Conservation (phyloP, 2,797 vertebrate genomes). For the Enteromius anoplus region DNA sequence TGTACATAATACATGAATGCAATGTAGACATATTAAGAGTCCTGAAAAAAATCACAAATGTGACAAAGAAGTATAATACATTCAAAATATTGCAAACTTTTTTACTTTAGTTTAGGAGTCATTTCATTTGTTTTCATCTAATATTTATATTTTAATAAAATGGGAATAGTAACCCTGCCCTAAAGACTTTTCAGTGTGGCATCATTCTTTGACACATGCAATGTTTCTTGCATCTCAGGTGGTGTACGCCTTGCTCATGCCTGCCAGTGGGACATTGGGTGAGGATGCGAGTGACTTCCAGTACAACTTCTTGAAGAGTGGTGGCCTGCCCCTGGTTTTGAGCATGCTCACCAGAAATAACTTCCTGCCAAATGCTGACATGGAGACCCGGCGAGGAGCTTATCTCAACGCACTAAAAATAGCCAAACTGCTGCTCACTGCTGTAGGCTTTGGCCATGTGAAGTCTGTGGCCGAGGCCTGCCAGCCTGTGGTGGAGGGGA, state of each 20-base stretch:
- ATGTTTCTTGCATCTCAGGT: slow-evolving; percentile 77
- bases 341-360: slow-evolving; percentile 99
- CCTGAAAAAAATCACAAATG: too few species aligned
- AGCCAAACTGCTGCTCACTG: slow-evolving; percentile 94
- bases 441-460: slow-evolving; percentile 96
- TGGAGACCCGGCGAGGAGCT: slow-evolving; percentile 96
- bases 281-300: slow-evolving; percentile 99
- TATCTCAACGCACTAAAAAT: slow-evolving; percentile 98
- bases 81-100: neutral
- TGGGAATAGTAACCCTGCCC: neutral
- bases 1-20: too few species aligned
- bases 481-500: slow-evolving; percentile 92
- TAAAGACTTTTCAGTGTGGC: too few species aligned
- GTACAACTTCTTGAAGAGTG: slow-evolving; percentile 97
- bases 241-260: slow-evolving; percentile 99
- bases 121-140: neutral
- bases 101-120: neutral
- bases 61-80: too few species aligned
- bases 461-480: slow-evolving; percentile 98
- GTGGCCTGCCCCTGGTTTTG: slow-evolving; percentile 93
- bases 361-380: slow-evolving; percentile 96
- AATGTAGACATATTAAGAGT: too few species aligned
- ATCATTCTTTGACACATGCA: neutral
- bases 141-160: neutral
- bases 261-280: slow-evolving; percentile 94